Conservation (phyloP, 2,888 invertebrate species). For the Taenaris catops region DNA sequence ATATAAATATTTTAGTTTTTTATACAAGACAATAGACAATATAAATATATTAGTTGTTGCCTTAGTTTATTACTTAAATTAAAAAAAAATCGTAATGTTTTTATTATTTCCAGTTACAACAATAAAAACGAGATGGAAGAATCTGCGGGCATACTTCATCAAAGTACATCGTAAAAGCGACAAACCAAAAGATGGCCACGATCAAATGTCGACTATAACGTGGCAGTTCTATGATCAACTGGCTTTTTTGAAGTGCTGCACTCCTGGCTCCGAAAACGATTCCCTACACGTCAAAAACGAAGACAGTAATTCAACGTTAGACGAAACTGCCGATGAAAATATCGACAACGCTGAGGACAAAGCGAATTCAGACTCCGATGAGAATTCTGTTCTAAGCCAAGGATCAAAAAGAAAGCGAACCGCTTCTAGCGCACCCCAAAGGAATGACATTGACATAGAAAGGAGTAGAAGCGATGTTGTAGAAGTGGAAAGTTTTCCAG, state of each 20-base stretch:
- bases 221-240: constrained; percentile 11
- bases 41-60: too few relatives aligned
- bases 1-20: too few relatives aligned
- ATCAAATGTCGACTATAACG: constrained; percentile 5
- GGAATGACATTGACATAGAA: constrained; percentile 11
- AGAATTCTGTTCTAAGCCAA: constrained; percentile 7
- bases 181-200: constrained; percentile 5
- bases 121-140: constrained; percentile 30
- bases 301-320: constrained; percentile 15
- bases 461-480: constrained; percentile 22
- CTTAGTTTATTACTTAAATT: too few relatives aligned
- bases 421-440: constrained; percentile 17
- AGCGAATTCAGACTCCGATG: constrained; percentile 10
- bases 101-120: constrained; percentile 6
- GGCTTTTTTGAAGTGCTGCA: neutral
- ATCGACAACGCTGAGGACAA: constrained; percentile 12
- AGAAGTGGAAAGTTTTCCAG: constrained; percentile 24
- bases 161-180: constrained; percentile 26
- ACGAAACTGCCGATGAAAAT: constrained; percentile 15
- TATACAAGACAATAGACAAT: too few relatives aligned
- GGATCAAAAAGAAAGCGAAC: constrained; percentile 24
- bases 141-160: constrained; percentile 29
- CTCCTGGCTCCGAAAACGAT: neutral
- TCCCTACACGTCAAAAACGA: constrained; percentile 11
- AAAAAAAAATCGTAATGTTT: too few relatives aligned